phyloP scores from a whole-genome alignment of 2,888 invertebrate genomes.

The Eurytoma adleriae region DNA sequence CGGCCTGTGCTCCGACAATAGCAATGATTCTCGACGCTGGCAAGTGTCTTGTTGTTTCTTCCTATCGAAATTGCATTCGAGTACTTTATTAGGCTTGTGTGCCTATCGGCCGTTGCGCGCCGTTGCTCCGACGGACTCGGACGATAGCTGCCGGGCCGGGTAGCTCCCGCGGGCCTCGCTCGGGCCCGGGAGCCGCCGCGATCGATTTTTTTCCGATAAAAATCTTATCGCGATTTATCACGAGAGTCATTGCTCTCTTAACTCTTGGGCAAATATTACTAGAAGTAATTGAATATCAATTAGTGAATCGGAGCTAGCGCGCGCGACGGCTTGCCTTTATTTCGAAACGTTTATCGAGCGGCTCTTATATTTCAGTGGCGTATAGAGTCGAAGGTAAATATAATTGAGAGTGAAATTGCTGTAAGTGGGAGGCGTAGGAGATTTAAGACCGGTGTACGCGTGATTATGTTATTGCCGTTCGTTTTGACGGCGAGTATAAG shows the following conservation, averaged over 20 bases:
- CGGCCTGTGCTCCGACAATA: slow-evolving; percentile 61
- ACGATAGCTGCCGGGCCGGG: too few species aligned
- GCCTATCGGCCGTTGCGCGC: not conserved
- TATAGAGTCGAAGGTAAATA: too few species aligned
- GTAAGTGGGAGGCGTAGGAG: not conserved
- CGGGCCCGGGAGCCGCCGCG: too few species aligned
- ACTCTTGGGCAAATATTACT: slow-evolving; percentile 53
- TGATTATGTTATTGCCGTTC: not conserved
- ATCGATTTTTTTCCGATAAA: slow-evolving; percentile 40
- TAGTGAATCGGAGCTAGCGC: slow-evolving; percentile 1
- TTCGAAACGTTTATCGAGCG: too few species aligned
- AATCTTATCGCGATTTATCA: slow-evolving; percentile 54
- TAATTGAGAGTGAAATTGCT: not conserved
- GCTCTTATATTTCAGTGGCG: too few species aligned
- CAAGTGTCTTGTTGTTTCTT: slow-evolving; percentile 58
- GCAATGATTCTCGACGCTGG: slow-evolving; percentile 56
- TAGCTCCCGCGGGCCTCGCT: not conserved
- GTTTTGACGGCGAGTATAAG: too few species aligned
- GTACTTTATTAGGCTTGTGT: slow-evolving; percentile 54
- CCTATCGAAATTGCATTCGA: slow-evolving; percentile 58
- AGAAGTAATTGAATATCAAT: slow-evolving; percentile 51
- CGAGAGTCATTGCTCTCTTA: slow-evolving; percentile 47
- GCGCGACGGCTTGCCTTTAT: too few species aligned
- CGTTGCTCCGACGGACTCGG: not conserved
- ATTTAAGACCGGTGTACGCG: not conserved